Evolutionary conservation across 2,113 vertebrate genomes (phyloP).

Genomic region (Pseudopipra pipra): DNA sequence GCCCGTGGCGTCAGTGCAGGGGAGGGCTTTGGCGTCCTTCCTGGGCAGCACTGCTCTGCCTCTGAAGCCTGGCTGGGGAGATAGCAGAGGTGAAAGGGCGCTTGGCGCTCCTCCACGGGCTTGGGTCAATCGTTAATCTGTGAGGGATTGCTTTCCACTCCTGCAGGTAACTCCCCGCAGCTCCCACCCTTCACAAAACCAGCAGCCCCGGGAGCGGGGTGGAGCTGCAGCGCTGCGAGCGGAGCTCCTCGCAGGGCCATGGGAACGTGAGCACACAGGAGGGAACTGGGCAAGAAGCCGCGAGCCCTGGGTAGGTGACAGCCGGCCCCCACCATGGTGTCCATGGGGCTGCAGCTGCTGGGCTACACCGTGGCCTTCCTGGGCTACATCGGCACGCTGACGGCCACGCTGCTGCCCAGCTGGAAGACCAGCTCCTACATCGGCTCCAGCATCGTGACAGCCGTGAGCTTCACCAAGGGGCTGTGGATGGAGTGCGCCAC

Average conservation of each 20-base stretch:
- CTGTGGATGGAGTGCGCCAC: conserved; percentile 97
- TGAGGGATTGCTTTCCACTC: conserved; percentile 38
- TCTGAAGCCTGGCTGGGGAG: conserved; percentile 5
- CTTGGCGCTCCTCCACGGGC: background rate
- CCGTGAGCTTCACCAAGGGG: conserved; percentile 87
- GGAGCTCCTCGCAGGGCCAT: background rate
- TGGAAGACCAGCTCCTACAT: conserved; percentile 90
- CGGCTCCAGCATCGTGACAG: conserved; percentile 92
- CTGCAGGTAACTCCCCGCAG: conserved; percentile 21
- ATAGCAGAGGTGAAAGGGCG: conserved; percentile 56
- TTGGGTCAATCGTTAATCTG: conserved; percentile 59
- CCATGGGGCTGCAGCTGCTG: conserved; percentile 86
- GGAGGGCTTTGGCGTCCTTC: conserved; percentile 47
- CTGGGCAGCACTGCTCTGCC: background rate
- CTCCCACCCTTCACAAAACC: conserved; percentile 51
- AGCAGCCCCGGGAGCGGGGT: background rate
- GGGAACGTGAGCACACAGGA: background rate
- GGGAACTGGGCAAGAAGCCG: background rate
- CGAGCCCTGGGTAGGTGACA: background rate
- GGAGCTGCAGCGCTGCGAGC: background rate
- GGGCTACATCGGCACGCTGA: conserved; percentile 85
- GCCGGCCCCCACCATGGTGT: conserved; percentile 76
- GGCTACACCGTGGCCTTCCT: conserved; percentile 87
- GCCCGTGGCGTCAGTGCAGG: background rate
- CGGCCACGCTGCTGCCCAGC: conserved; percentile 86